These are phyloP conservation scores for Trachops cirrhosus DNA, from an alignment of 2,797 vertebrate species.

Conservation along the genomic window DNA sequence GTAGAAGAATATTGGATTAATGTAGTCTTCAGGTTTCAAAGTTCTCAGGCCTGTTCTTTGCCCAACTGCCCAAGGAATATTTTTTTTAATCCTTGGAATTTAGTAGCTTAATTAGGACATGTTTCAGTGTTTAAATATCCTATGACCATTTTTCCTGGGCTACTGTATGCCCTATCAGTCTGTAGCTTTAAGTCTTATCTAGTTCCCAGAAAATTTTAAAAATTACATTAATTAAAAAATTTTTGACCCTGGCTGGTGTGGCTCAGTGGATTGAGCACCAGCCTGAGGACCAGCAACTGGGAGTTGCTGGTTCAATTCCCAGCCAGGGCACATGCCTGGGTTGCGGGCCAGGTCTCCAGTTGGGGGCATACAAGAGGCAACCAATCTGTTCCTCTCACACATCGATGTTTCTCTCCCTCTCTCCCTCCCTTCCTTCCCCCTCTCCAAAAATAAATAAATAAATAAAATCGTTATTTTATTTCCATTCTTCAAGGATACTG, in stretches of 20 bases:
- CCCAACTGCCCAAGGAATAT: background rate
- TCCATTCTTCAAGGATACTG: slow-evolving; percentile 4
- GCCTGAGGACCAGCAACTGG: too few relatives aligned
- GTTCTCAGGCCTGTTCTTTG: background rate
- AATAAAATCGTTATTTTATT: background rate
- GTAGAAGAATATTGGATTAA: background rate
- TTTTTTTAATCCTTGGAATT: slow-evolving; percentile 31
- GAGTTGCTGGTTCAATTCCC: too few relatives aligned
- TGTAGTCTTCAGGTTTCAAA: background rate
- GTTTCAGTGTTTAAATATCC: background rate
- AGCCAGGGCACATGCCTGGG: too few relatives aligned
- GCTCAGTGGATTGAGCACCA: too few relatives aligned
- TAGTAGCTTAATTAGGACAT: background rate
- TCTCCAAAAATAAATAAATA: background rate
- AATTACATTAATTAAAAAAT: background rate
- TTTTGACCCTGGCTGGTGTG: too few relatives aligned
- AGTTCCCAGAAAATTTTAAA: background rate
- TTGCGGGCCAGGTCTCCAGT: too few relatives aligned
- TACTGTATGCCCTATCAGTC: background rate
- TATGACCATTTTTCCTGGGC: background rate
- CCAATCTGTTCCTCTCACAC: too few relatives aligned
- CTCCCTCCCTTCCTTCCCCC: too few relatives aligned
- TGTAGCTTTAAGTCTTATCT: background rate
- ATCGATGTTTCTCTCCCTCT: too few relatives aligned
- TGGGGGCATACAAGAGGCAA: too few relatives aligned